Conservation (phyloP, 2,888 invertebrate species). For the Andrena bucephala region DNA sequence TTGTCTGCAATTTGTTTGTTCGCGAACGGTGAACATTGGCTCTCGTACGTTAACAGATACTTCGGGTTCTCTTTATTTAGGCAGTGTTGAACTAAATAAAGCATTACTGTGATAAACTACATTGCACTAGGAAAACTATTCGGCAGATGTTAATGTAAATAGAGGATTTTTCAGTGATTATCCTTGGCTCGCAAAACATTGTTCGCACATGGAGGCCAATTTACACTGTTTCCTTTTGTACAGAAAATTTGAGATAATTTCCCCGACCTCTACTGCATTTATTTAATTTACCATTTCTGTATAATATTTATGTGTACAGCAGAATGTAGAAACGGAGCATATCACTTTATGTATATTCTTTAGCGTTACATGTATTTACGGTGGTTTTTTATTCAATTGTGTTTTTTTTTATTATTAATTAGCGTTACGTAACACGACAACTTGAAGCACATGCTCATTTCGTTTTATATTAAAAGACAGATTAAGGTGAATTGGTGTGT, state of each 20-base stretch:
- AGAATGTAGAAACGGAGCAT: background rate
- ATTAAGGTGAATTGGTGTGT: slow-evolving; percentile 1
- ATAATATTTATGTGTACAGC: slow-evolving; percentile 33
- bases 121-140: slow-evolving; percentile 24
- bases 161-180: slow-evolving; percentile 39
- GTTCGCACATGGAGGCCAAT: background rate
- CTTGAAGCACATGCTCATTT: background rate
- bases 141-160: slow-evolving; percentile 57
- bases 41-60: background rate
- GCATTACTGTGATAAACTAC: slow-evolving; percentile 55
- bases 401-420: background rate
- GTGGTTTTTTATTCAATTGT: slow-evolving; percentile 28
- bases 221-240: slow-evolving; percentile 7
- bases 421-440: background rate
- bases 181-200: background rate
- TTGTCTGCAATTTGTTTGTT: slow-evolving; percentile 13
- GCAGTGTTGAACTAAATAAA: slow-evolving; percentile 21
- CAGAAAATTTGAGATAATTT: background rate
- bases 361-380: background rate
- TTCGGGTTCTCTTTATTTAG: slow-evolving; percentile 3
- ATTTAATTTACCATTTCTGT: slow-evolving; percentile 37
- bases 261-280: slow-evolving; percentile 39
- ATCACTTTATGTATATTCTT: slow-evolving; percentile 22
- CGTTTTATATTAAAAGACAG: slow-evolving; percentile 3
- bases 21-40: background rate